A percentile compares a stretch with the other conserved stretches of the same genome.
Evolutionary conservation across 2,888 invertebrate species (phyloP).

Genomic region (Clepsis dumicolana): DNA sequence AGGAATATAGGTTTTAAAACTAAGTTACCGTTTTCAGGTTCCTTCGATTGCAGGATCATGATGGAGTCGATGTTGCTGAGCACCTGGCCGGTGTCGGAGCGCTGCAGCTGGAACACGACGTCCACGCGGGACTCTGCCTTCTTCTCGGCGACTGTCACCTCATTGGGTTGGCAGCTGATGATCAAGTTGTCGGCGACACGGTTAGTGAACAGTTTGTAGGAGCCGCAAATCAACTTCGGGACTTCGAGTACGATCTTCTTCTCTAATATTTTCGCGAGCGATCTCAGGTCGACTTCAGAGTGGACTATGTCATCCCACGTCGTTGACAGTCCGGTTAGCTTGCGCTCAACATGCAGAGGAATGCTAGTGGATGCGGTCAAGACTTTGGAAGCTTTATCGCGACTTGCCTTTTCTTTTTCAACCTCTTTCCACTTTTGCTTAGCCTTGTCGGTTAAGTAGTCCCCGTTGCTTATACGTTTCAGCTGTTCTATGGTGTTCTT

Average conservation of each 20-base stretch:
- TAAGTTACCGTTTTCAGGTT: constrained; percentile 50
- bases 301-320: constrained; percentile 73
- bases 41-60: constrained; percentile 62
- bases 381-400: constrained; percentile 55
- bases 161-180: constrained; percentile 65
- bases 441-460: constrained; percentile 75
- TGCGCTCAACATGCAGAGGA: constrained; percentile 66
- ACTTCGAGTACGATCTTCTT: constrained; percentile 74
- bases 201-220: constrained; percentile 67
- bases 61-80: constrained; percentile 70
- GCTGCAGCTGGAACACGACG: constrained; percentile 67
- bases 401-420: constrained; percentile 46
- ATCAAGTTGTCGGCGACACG: constrained; percentile 65
- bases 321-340: constrained; percentile 52
- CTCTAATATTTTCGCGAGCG: constrained; percentile 72
- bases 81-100: constrained; percentile 64
- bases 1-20: neutral
- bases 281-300: constrained; percentile 74
- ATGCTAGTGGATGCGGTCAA: constrained; percentile 68
- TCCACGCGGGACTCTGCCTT: constrained; percentile 62
- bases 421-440: constrained; percentile 76
- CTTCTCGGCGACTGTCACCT: constrained; percentile 39
- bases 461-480: constrained; percentile 80
- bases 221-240: constrained; percentile 69
- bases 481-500: constrained; percentile 77